phyloP scores from a whole-genome alignment of 1,140 invertebrate species.

The Drosophila jambulina region DNA sequence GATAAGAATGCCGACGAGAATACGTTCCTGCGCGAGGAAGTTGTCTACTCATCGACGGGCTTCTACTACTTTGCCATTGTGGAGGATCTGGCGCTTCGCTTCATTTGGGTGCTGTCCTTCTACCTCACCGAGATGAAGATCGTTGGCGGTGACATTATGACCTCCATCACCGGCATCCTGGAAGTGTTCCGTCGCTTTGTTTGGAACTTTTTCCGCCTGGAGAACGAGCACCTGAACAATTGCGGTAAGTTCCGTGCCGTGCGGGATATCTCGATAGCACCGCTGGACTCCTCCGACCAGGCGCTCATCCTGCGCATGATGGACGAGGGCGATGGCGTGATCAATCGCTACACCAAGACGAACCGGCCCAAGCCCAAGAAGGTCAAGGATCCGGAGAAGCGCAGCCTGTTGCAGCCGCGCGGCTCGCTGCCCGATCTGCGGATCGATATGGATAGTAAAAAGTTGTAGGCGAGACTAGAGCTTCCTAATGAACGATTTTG shows the following conservation, averaged over 20 bases:
- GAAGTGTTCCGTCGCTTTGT: constrained; percentile 99
- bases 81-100: constrained; percentile 97
- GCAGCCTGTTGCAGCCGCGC: constrained; percentile 86
- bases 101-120: constrained; percentile 96
- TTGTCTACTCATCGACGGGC: constrained; percentile 91
- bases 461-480: constrained; percentile 62
- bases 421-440: constrained; percentile 85
- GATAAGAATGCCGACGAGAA: constrained; percentile 95
- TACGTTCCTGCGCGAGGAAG: constrained; percentile 91
- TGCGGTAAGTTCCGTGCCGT: constrained; percentile 99
- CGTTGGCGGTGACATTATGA: constrained; percentile 93
- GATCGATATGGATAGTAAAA: constrained; percentile 84
- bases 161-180: constrained; percentile 94
- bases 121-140: constrained; percentile 93
- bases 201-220: constrained; percentile 99
- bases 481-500: constrained; percentile 40
- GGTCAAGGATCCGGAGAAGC: constrained; percentile 87
- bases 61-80: constrained; percentile 99
- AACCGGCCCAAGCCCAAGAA: constrained; percentile 86
- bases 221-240: constrained; percentile 99
- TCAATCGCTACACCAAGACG: constrained; percentile 89
- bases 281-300: constrained; percentile 97
- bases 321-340: constrained; percentile 96
- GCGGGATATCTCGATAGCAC: constrained; percentile 98
- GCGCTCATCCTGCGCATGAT: constrained; percentile 96